Conservation (phyloP, 1,140 invertebrate species). For the Aphis gossypii region DNA sequence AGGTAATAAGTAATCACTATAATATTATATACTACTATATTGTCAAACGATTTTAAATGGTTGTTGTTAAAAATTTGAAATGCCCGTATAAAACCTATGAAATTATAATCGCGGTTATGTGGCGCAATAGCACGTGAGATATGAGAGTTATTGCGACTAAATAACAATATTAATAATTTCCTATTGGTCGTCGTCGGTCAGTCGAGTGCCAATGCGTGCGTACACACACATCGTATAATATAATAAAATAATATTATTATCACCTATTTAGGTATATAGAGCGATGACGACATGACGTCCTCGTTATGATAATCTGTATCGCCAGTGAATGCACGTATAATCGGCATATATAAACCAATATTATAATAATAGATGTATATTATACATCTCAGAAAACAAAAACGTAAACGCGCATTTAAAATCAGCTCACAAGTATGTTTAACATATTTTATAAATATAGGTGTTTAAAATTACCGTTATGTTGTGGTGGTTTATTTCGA, state of each 20-base stretch:
- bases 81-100: neutral
- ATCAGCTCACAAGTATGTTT: too few species aligned
- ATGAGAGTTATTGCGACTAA: neutral
- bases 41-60: neutral
- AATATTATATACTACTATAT: neutral
- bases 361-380: too few species aligned
- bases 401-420: too few species aligned
- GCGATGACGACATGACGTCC: neutral
- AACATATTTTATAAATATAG: too few species aligned
- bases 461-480: too few species aligned
- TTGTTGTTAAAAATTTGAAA: neutral
- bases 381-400: too few species aligned
- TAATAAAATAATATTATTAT: neutral
- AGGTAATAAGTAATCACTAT: too few species aligned
- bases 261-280: neutral
- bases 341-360: neutral
- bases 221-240: neutral
- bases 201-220: neutral
- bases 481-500: too few species aligned
- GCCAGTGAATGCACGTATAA: neutral
- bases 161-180: neutral
- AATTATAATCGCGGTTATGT: neutral
- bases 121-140: neutral
- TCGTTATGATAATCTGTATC: neutral
- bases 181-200: neutral